A percentile compares a stretch with the other conserved stretches of the same genome.
Evolutionary conservation across 1,140 invertebrate species (phyloP).

Genomic region (Sminthurinus signatus): DNA sequence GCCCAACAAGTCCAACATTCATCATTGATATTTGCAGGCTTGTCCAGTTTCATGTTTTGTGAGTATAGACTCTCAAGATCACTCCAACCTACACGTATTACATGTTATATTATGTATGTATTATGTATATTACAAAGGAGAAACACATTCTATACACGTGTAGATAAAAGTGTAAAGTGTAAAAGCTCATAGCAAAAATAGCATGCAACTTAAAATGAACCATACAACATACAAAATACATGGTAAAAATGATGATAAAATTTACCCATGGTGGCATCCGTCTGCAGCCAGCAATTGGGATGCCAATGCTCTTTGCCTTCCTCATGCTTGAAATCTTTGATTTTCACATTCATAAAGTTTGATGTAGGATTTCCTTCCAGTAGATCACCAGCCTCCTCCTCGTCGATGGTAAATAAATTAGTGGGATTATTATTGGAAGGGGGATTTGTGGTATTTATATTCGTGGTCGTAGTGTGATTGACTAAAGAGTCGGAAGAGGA

Average conservation of each 20-base stretch:
- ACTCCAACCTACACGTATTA: slow-evolving; percentile 37
- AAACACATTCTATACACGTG: too few relatives aligned
- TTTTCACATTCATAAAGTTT: slow-evolving; percentile 4
- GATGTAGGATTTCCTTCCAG: not conserved
- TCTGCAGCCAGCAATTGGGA: slow-evolving; percentile 36
- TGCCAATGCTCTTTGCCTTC: slow-evolving; percentile 21
- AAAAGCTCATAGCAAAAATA: too few relatives aligned
- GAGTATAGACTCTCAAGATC: slow-evolving; percentile 39
- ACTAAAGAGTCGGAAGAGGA: too few relatives aligned
- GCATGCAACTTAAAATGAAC: too few relatives aligned
- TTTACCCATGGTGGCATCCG: slow-evolving; percentile 36
- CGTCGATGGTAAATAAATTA: slow-evolving; percentile 16
- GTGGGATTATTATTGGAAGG: not conserved
- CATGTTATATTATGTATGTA: too few relatives aligned
- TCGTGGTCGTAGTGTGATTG: too few relatives aligned
- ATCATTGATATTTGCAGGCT: slow-evolving; percentile 23
- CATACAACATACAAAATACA: too few relatives aligned
- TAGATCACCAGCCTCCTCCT: slow-evolving; percentile 1
- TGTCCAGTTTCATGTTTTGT: slow-evolving; percentile 33
- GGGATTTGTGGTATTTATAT: not conserved
- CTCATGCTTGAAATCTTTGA: slow-evolving; percentile 10
- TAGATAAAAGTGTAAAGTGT: too few relatives aligned
- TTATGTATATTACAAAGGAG: too few relatives aligned
- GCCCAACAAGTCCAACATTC: slow-evolving; percentile 40
- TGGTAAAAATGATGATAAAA: too few relatives aligned